Evolutionary conservation across 2,888 invertebrate species (phyloP).

Genomic region (Drosophila tanythrix): DNA sequence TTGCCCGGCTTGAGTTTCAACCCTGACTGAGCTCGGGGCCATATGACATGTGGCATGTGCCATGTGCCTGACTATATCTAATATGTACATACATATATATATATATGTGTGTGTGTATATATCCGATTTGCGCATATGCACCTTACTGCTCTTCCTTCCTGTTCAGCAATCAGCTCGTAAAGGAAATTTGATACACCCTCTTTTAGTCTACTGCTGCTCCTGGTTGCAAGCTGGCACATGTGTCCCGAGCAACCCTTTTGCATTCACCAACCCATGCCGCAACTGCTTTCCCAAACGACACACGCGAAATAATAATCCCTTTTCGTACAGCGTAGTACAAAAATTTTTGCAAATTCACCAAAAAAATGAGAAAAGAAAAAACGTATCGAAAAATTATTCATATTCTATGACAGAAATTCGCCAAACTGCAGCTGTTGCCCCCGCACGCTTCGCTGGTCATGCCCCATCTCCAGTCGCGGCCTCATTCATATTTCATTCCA

Average conservation of each 20-base stretch:
- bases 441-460: slow-evolving; percentile 41
- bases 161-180: slow-evolving; percentile 20
- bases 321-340: slow-evolving; percentile 25
- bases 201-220: slow-evolving; percentile 6
- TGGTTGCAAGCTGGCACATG: slow-evolving; percentile 35
- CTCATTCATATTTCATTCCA: slow-evolving; percentile 69
- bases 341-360: slow-evolving; percentile 48
- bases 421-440: slow-evolving; percentile 64
- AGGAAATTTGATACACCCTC: slow-evolving; percentile 70
- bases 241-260: slow-evolving; percentile 49
- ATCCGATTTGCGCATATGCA: slow-evolving; percentile 26
- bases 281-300: slow-evolving; percentile 29
- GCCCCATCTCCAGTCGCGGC: slow-evolving; percentile 4
- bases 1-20: slow-evolving; percentile 52
- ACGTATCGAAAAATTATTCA: slow-evolving; percentile 9
- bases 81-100: slow-evolving; percentile 3
- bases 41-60: slow-evolving; percentile 41
- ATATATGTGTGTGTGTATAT: no score
- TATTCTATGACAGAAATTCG: slow-evolving; percentile 55
- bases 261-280: slow-evolving; percentile 23
- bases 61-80: slow-evolving; percentile 30
- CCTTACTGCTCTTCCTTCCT: slow-evolving; percentile 16
- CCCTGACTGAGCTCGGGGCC: slow-evolving; percentile 35
- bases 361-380: slow-evolving; percentile 14
- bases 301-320: slow-evolving; percentile 50